Evolutionary conservation across 2,113 vertebrate species (phyloP).

Genomic region (Leucosticte australis): DNA sequence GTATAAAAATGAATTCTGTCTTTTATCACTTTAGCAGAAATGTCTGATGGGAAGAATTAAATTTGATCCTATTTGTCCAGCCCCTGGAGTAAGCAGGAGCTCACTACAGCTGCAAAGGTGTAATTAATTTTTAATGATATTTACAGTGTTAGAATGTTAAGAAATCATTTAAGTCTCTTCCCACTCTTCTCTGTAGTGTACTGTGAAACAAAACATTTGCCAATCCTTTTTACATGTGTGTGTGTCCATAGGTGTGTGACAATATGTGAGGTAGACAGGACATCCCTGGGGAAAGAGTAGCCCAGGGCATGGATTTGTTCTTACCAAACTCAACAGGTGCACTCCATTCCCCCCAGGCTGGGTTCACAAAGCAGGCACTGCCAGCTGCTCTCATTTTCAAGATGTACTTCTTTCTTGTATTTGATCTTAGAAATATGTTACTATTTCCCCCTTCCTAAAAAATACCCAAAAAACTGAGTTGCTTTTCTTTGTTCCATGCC

Average conservation of each 20-base stretch:
- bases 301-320: background rate
- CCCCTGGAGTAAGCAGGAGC: background rate
- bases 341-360: slow-evolving; percentile 53
- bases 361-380: background rate
- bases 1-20: background rate
- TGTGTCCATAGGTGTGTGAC: fast-evolving
- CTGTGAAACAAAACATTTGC: background rate
- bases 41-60: background rate
- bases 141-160: background rate
- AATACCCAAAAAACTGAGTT: background rate
- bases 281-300: fast-evolving
- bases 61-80: background rate
- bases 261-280: background rate
- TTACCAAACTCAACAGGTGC: slow-evolving; percentile 33
- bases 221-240: background rate
- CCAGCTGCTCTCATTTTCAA: slow-evolving; percentile 42
- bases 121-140: background rate
- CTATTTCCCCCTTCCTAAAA: background rate
- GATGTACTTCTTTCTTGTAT: background rate
- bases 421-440: background rate
- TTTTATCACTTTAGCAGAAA: background rate
- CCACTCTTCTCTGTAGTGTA: background rate
- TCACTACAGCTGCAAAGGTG: background rate
- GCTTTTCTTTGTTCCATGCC: background rate
- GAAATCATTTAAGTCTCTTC: background rate